Evolutionary conservation across 1,140 invertebrate genomes (phyloP), one percentile per base, ranked within the genome.

Genomic region (Polypedilum vanderplanki): DNA sequence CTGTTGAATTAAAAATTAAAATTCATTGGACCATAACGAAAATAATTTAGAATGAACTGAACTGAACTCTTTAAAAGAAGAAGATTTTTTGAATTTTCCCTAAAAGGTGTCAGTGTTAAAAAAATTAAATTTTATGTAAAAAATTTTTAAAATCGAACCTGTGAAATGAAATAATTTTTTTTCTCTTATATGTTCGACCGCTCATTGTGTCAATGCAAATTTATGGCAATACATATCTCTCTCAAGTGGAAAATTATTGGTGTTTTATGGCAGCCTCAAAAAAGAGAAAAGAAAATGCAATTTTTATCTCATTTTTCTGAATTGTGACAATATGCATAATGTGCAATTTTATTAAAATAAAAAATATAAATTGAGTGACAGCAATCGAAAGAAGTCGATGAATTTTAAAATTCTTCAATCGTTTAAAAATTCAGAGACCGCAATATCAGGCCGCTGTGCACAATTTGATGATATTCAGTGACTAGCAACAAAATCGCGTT

Each of bases 211-310:
- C 65, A 22, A 70, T 70, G 17, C 65, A 70, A 70, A 70, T 22
- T 70, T 70, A 20, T 70, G 17, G 17, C 65, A 9, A 57, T 70
- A 20, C 5, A 70, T 22, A 22, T 70, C 18, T 57, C 24, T 18
- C 20, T 70, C 65, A 18, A 22, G 15, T 22, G 65, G 65, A 70
- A 70, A 70, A 70, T 70, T 70, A 70, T 70, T 70, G 65, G 65
- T 70, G 65, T 70, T 70, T 70, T 70, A n/a, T n/a, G 65, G 20
- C 65, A 70, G 65, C 15, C 20, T 18, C 9, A 33, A 33, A 33
- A 33, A n/a, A n/a, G n/a, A n/a, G n/a, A n/a, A n/a, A n/a, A n/a
- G n/a, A n/a, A n/a, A 33, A 3, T 33, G 24, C 24, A 33, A 33
- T 33, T 33, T 33, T 33, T n/a, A 1, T 33, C 24, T 33, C 24